phyloP scores from a whole-genome alignment of 2,888 invertebrate genomes.

The Sesia bembeciformis region DNA sequence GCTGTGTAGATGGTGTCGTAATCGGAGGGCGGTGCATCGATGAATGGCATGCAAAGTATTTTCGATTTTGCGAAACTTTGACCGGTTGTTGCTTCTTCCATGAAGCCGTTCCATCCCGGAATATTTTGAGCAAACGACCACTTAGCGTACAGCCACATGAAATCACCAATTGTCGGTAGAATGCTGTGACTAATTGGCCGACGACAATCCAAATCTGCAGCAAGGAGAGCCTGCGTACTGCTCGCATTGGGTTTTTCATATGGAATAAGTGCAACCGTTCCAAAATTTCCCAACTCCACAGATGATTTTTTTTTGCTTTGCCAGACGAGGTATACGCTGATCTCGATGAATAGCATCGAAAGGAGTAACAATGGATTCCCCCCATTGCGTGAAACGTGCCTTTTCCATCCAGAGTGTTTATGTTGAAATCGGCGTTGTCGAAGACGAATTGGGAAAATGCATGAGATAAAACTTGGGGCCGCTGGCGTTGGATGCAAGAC shows the following conservation, averaged over 20 bases:
- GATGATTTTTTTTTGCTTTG: neutral
- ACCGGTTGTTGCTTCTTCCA: conserved; percentile 15
- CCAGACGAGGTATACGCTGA: conserved; percentile 4
- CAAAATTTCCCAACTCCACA: conserved; percentile 12
- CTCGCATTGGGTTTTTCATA: conserved; percentile 6
- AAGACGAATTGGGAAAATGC: neutral
- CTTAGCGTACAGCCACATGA: conserved; percentile 14
- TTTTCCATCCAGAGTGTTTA: conserved; percentile 5
- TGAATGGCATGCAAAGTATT: conserved; percentile 26
- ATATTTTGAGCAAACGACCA: conserved; percentile 14
- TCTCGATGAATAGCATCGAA: neutral
- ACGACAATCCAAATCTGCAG: conserved; percentile 3
- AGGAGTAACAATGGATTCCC: conserved; percentile 1
- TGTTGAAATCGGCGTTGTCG: neutral
- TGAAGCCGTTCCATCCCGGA: conserved; percentile 24
- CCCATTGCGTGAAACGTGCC: too few species aligned
- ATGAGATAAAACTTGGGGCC: neutral
- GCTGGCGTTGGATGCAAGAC: conserved; percentile 6
- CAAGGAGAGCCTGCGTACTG: conserved; percentile 11
- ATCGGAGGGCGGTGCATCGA: conserved; percentile 26
- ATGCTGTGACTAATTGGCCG: neutral
- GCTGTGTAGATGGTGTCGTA: conserved; percentile 15
- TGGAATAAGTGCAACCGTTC: conserved; percentile 13
- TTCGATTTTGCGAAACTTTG: conserved; percentile 15
- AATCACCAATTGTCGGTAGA: conserved; percentile 5